Base-by-base conservation (phyloP, 2,888 invertebrate species). In the Philereme vetulata region DNA sequence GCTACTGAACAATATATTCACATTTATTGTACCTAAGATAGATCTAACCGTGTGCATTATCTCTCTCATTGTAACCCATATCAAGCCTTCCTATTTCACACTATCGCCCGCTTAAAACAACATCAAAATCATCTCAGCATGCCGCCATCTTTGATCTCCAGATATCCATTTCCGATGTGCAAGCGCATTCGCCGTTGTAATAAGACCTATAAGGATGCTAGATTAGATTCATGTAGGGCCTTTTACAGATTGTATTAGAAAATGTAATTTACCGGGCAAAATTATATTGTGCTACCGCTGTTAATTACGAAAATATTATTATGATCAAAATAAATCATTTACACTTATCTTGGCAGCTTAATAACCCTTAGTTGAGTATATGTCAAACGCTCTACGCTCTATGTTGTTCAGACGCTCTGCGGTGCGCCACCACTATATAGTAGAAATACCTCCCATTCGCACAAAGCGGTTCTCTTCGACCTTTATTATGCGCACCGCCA, bases 91-190 rank as follows among this genome's bases (percentile, higher is more conserved):
- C 73, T 75, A 59, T 59, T 69, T 66, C 63, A 56, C 67, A 64
- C 76, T 85, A 86, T 84, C 81, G 68, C 72, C 71, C 74, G 75
- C 77, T 84, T 83, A 78, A 75, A 80, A 71, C 76, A 78, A 82
- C 83, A 86, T 85, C 84, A 84, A 85, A 85, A 85, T 84, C 84
- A 70, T 72, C 76, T 81, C 82, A 81, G 74, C 70, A 53, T 62
- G 68, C 64, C 70, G 75, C 63, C 61, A 66, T 68, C 68, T 66
- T 62, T 62, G 62, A 76, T 80, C 75, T 66, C 65, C 71, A 67
- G 74, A 78, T 75, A 73, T 71, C 76, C 76, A 78, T 81, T 79
- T 77, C 76, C 74, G 74, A 70, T 72, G 73, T 78, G 69, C 74
- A 47, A 43, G 67, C 73, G 63, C 71, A 42, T 34, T 6, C 33